These are phyloP conservation scores for Mormyrus hasselquistii DNA, from an alignment of 2,797 vertebrate genomes.

Conservation along the genomic window DNA sequence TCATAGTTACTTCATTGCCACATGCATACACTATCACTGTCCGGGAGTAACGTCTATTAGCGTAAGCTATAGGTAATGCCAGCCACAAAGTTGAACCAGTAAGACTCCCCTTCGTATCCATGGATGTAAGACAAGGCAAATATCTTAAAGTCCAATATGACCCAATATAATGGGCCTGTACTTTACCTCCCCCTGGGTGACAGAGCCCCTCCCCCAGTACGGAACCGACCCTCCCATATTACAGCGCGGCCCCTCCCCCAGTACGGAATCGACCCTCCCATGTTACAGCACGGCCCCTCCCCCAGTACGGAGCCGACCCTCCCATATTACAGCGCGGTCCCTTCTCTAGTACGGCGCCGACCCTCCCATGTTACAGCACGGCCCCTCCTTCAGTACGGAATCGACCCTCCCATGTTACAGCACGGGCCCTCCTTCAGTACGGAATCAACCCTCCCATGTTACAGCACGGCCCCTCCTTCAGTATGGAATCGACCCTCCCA, in stretches of 20 bases:
- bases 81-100: too few relatives aligned
- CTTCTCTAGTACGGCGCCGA: background rate
- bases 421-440: background rate
- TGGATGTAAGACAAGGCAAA: too few relatives aligned
- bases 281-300: background rate
- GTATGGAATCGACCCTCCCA: background rate
- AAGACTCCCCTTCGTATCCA: too few relatives aligned
- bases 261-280: background rate
- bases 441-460: background rate
- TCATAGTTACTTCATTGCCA: too few relatives aligned
- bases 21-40: too few relatives aligned
- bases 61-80: too few relatives aligned
- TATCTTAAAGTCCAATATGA: too few relatives aligned
- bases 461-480: background rate
- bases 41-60: too few relatives aligned
- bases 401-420: background rate
- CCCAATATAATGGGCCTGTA: background rate
- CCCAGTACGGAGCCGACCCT: background rate
- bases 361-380: background rate
- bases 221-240: background rate
- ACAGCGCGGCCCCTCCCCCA: background rate
- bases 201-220: background rate
- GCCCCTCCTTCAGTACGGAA: background rate
- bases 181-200: background rate
- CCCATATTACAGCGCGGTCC: background rate